Percentiles rank a stretch among this genome's conserved stretches.
Conservation (phyloP, 2,888 invertebrate species). For the Polietes domitor region DNA sequence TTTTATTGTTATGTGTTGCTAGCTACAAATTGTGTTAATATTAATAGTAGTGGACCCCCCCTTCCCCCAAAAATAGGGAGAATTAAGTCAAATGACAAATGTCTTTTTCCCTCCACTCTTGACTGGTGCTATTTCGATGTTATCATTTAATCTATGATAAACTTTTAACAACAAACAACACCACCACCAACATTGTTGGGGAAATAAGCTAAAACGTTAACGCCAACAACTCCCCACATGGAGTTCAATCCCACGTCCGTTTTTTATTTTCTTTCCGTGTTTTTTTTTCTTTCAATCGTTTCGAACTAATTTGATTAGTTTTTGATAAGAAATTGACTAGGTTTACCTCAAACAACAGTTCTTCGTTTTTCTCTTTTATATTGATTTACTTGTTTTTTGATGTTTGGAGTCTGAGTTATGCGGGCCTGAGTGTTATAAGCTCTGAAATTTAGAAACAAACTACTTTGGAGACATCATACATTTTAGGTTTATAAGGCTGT, state of each 20-base stretch:
- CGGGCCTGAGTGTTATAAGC: neutral
- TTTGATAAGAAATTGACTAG: slow-evolving; percentile 34
- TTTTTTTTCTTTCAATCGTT: slow-evolving; percentile 7
- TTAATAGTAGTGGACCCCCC: neutral
- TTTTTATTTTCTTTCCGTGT: neutral
- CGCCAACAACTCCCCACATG: slow-evolving; percentile 1
- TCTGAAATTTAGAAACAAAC: neutral
- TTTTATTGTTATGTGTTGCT: slow-evolving; percentile 26
- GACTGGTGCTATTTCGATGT: slow-evolving; percentile 23
- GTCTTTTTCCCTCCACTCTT: neutral
- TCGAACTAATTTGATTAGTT: slow-evolving; percentile 44
- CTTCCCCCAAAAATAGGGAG: neutral
- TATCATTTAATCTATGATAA: slow-evolving; percentile 26
- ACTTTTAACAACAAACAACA: neutral
- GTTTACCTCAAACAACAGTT: neutral
- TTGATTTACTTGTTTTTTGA: neutral
- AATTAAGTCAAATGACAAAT: slow-evolving; percentile 37
- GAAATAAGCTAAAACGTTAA: neutral
- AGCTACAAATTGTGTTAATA: slow-evolving; percentile 23
- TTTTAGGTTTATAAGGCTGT: neutral
- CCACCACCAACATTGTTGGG: neutral
- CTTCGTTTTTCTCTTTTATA: neutral
- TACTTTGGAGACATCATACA: neutral
- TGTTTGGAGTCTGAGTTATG: neutral
- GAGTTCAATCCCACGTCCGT: slow-evolving; percentile 2